These are phyloP conservation scores for Semnopithecus entellus DNA, from an alignment of 2,113 vertebrate genomes.

Conservation along the genomic window DNA sequence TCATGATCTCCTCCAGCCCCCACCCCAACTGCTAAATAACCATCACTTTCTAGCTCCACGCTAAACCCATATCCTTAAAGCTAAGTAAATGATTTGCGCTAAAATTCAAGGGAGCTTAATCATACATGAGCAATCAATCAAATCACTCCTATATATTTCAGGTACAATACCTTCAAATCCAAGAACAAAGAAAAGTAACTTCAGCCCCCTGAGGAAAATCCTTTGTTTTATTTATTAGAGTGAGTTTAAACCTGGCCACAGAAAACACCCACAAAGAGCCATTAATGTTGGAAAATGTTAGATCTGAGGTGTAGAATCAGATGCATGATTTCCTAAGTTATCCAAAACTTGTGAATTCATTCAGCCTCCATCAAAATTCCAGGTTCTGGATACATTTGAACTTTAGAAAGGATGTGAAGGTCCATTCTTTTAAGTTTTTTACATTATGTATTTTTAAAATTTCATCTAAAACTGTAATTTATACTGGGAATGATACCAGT, in stretches of 20 bases:
- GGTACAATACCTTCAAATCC: neutral
- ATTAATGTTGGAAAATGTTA: neutral
- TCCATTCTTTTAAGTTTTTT: neutral
- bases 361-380: neutral
- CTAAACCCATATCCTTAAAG: neutral
- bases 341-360: neutral
- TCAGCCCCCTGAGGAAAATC: neutral
- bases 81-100: neutral
- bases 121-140: neutral
- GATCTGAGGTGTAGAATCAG: neutral
- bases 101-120: neutral
- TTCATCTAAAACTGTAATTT: neutral
- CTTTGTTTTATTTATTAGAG: neutral
- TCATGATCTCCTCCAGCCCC: neutral
- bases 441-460: neutral
- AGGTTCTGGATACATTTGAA: neutral
- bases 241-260: neutral
- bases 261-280: neutral
- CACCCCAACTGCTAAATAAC: neutral
- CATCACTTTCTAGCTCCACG: neutral
- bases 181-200: conserved; percentile 24
- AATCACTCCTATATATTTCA: neutral
- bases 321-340: neutral
- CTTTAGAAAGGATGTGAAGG: neutral
- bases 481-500: neutral